Conservation (phyloP, 2,797 vertebrate species). For the Carduelis carduelis region DNA sequence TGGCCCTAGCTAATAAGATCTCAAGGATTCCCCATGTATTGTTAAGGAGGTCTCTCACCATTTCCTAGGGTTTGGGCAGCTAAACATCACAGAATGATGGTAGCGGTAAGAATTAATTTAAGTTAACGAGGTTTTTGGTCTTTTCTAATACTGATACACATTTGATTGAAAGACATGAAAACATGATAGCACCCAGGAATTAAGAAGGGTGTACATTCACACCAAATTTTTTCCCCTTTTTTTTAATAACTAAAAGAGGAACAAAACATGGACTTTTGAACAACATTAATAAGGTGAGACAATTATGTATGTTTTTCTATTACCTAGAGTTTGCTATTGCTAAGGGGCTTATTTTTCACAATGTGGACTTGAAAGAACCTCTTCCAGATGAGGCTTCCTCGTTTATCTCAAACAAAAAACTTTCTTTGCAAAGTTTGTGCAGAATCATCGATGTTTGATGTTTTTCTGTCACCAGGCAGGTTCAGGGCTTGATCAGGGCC, state of each 20-base stretch:
- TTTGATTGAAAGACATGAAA: not conserved
- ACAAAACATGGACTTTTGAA: not conserved
- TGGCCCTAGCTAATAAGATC: not conserved
- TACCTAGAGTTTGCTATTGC: not conserved
- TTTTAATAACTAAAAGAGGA: not conserved
- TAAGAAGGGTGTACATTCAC: not conserved
- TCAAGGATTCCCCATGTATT: not conserved
- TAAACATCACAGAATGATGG: not conserved
- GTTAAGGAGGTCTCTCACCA: not conserved
- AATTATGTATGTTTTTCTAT: not conserved
- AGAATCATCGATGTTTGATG: no score
- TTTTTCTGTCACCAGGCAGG: no score
- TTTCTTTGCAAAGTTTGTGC: no score
- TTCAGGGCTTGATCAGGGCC: no score
- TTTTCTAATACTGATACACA: not conserved
- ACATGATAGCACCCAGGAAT: not conserved
- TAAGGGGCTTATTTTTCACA: not conserved
- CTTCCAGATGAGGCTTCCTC: no score
- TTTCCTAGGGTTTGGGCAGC: not conserved
- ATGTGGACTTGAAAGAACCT: not conserved
- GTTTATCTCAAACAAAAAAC: not conserved
- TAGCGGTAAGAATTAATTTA: not conserved
- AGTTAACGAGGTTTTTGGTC: not conserved
- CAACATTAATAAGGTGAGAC: not conserved
- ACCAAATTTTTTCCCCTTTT: not conserved